Evolutionary conservation across 2,113 vertebrate genomes (phyloP), one percentile per base, ranked within the genome.

Genomic region (Triplophysa dalaica): DNA sequence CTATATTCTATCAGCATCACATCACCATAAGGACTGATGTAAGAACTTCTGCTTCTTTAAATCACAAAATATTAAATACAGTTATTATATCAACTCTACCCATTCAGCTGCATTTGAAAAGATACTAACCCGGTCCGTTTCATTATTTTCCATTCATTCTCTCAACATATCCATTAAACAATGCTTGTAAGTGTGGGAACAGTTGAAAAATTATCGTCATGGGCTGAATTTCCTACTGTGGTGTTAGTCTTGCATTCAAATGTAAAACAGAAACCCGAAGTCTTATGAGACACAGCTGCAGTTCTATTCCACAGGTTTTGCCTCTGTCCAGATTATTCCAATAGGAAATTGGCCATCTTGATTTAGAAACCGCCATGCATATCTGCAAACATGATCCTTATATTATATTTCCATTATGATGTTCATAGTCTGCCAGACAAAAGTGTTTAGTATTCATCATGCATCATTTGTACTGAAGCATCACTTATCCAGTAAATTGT

Each of bases 261-360:
- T 75, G 22, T 58, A 75, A 64, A 68, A 41, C 21, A 64, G 66
- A 29, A 70, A 76, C 16, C 19, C 26, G 45, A 81, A 38, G 41
- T 38, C 41, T 54, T 29, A 83, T 77, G 26, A 58, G 24, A 22
- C 17, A 69, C 78, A 78, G 78, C 84, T 84, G 74, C 63, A 68
- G 29, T 63, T 68, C 50, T 78, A 43, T 66, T 75, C 48, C 74
- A 78, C 68, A 65, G 45, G 70, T 68, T 62, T 60, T 54, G 52
- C 74, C 52, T 22, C 69, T 48, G 61, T 48, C 75, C 76, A 70
- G 62, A 64, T 82, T 52, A 54, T 80, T 72, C 70, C 38, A 38
- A 70, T 29, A 8, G 22, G 56, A 54, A 72, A 56, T 50, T 62
- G 61, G 17, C 69, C 52, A 33, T 14, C 21, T 38, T 2, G 64